Evolutionary conservation across 1,140 invertebrate species (phyloP), one percentile per base, ranked within the genome.

Genomic region (Drosophila lacteicornis): DNA sequence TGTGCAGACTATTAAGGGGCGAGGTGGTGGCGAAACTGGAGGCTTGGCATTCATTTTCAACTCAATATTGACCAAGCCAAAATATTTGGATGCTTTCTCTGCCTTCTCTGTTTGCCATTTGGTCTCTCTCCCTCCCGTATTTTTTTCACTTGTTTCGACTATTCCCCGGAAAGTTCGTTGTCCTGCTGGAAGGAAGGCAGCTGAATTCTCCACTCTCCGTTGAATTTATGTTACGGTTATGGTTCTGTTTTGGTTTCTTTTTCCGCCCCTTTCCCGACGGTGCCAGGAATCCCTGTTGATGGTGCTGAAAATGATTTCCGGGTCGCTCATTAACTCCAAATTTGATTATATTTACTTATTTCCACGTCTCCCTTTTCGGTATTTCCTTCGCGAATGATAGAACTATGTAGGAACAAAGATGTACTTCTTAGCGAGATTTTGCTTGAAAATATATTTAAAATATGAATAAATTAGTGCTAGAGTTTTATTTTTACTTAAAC

Each of bases 311-410:
- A 81, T 81, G 43, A 81, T 85, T 85, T 85, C 82, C 82, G 79
- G 82, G 68, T 40, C 68, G 74, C 78, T 84, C 82, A 85, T 85
- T 80, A 85, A 85, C 74, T 84, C 57, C 60, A 80, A 84, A 84
- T 80, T 85, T 79, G 61, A 80, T 85, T 78, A 76, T 84, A 84
- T 84, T 84, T 80, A 84, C 66, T 84, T 78, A 70, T 65, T 71
- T 75, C 45, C 27, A 36, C 7, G 15, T 13, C 13, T 62, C 19
- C 11, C 57, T 25, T n/a, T 43, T 33, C 3, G 6, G 3, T 13
- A n/a, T 27, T 40, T 19, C 11, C 19, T 38, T 45, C 22, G 27
- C 9, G 30, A 63, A 9, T 9, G 4, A n/a, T 8, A 57, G 19
- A 66, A 45, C 11, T n/a, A 1, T 4, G 33, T 1, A 40, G 40